Evolutionary conservation across 2,113 vertebrate species (phyloP).

Genomic region (Strix uralensis): DNA sequence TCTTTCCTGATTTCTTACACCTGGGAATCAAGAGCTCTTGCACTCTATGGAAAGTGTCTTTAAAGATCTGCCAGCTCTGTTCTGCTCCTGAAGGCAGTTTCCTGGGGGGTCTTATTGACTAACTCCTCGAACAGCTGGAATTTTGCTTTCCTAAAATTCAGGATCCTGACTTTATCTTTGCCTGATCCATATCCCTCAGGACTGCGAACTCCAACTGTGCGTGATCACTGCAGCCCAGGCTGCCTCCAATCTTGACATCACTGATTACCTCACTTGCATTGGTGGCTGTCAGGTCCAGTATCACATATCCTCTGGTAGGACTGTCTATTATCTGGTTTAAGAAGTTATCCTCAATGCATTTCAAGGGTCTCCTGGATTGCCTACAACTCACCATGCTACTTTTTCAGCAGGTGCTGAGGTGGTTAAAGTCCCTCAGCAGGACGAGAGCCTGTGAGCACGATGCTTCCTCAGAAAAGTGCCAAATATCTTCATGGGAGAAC

Average conservation of each 20-base stretch:
- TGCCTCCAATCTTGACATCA: background rate
- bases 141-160: background rate
- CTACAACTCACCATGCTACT: background rate
- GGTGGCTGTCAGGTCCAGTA: background rate
- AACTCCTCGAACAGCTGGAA: background rate
- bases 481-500: background rate
- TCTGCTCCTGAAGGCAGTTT: background rate
- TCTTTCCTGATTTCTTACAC: background rate
- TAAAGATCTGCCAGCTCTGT: fast-evolving
- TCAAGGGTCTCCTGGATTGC: background rate
- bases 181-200: background rate
- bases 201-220: background rate
- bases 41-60: background rate
- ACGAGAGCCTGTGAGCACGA: background rate
- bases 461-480: background rate
- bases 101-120: background rate
- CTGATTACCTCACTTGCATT: fast-evolving
- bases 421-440: background rate
- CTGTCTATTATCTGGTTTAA: background rate
- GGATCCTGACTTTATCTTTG: background rate
- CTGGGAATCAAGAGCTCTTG: background rate
- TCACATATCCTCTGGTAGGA: background rate
- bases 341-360: background rate
- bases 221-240: background rate
- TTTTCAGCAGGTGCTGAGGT: background rate